Conservation (phyloP, 37 sponge, comb jelly and placozoan genomes). For the Lycopodina hypogea region DNA sequence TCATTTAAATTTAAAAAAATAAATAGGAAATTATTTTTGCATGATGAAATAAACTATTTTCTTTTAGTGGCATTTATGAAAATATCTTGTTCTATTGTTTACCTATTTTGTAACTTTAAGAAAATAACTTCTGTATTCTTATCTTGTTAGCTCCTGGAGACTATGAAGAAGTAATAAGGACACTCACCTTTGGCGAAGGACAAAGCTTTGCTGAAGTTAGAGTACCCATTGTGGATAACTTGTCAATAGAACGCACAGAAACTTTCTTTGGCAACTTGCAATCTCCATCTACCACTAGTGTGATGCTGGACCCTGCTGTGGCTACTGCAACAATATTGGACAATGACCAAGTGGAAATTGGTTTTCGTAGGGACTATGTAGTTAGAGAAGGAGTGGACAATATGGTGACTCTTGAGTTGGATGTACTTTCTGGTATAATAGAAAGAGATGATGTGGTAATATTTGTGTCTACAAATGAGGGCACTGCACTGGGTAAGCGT, state of each 20-base stretch:
- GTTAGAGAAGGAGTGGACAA: slow-evolving; percentile 8
- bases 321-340: not conserved
- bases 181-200: too few relatives aligned
- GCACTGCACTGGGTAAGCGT: not conserved
- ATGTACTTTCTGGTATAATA: not conserved
- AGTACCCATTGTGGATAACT: not conserved
- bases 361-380: not conserved
- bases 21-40: too few relatives aligned
- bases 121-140: too few relatives aligned
- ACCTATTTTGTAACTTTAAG: too few relatives aligned
- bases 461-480: not conserved
- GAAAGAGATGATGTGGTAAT: not conserved
- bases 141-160: too few relatives aligned
- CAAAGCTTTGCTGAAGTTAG: not conserved
- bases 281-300: not conserved
- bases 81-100: too few relatives aligned
- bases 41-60: too few relatives aligned
- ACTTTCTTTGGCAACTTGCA: not conserved
- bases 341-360: slow-evolving; percentile 5
- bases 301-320: not conserved
- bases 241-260: not conserved
- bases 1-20: too few relatives aligned
- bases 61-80: too few relatives aligned
- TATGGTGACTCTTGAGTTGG: not conserved
- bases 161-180: too few relatives aligned